A percentile compares a stretch with the other conserved stretches of the same genome.
Evolutionary conservation across 2,113 vertebrate genomes (phyloP).

Genomic region (Caracal caracal): DNA sequence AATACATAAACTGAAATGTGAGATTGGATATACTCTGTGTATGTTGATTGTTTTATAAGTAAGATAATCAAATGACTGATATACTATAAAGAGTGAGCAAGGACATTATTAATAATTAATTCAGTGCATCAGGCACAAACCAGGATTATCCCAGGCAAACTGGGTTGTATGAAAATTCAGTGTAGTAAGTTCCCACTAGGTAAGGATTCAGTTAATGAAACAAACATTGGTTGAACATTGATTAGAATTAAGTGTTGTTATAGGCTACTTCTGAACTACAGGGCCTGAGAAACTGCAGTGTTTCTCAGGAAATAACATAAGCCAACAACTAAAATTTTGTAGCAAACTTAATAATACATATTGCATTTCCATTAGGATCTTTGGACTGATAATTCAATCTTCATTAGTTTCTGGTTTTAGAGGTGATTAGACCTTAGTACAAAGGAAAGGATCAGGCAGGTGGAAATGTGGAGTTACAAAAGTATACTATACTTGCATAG

Average conservation of each 20-base stretch:
- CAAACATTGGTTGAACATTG: not conserved
- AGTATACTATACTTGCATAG: not conserved
- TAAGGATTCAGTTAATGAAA: not conserved
- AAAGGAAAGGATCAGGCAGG: not conserved
- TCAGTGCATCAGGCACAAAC: not conserved
- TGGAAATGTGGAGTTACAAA: not conserved
- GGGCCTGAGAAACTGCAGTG: not conserved
- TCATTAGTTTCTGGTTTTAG: not conserved
- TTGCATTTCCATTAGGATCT: not conserved
- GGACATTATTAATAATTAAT: not conserved
- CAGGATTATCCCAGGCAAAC: not conserved
- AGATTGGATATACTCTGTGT: not conserved
- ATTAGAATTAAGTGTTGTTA: not conserved
- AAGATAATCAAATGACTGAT: not conserved
- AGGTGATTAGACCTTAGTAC: not conserved
- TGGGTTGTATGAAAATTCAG: not conserved
- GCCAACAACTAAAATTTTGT: not conserved
- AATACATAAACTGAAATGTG: not conserved
- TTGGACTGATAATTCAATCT: not conserved
- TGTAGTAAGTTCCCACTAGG: not conserved
- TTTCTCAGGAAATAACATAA: not conserved
- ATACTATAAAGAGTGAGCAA: not conserved
- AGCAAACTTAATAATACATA: not conserved
- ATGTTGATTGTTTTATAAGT: not conserved
- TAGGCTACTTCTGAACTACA: not conserved